These are phyloP conservation scores for Heloderma charlesbogerti DNA, from an alignment of 2,113 vertebrate genomes.

Conservation along the genomic window DNA sequence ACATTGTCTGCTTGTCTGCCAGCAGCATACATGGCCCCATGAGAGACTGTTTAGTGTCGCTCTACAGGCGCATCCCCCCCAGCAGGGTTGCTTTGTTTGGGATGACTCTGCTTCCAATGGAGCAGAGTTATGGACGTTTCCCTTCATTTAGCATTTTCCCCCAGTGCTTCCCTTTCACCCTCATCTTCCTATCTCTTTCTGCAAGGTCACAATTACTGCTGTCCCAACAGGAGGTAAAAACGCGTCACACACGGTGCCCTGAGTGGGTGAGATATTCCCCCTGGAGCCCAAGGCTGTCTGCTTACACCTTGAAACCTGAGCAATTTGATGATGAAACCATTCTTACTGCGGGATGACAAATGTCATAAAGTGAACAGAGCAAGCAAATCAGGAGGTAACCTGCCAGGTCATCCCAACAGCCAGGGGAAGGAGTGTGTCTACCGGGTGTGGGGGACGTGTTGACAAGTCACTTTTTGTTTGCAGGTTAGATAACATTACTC, in stretches of 20 bases:
- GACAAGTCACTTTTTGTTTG: not conserved
- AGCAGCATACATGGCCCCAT: not conserved
- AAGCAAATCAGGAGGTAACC: not conserved
- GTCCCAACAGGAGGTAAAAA: not conserved
- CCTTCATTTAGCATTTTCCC: not conserved
- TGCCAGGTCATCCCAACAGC: not conserved
- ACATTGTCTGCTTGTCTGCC: constrained; percentile 1
- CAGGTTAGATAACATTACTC: not conserved
- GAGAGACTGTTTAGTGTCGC: not conserved
- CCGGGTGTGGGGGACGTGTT: too few species aligned
- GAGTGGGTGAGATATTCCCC: not conserved
- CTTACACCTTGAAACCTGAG: constrained; percentile 18
- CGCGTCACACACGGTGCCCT: not conserved
- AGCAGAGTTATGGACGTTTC: not conserved
- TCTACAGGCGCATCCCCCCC: not conserved
- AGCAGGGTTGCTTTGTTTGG: not conserved
- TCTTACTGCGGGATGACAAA: not conserved
- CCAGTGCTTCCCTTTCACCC: not conserved
- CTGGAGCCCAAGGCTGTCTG: not conserved
- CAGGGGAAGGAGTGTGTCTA: not conserved
- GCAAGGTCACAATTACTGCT: not conserved
- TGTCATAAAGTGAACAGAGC: not conserved
- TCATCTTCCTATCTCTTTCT: not conserved
- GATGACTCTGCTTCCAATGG: not conserved
- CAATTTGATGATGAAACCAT: not conserved